These are phyloP conservation scores for Hemichromis elongatus DNA, from an alignment of 2,113 vertebrate species.

Conservation along the genomic window DNA sequence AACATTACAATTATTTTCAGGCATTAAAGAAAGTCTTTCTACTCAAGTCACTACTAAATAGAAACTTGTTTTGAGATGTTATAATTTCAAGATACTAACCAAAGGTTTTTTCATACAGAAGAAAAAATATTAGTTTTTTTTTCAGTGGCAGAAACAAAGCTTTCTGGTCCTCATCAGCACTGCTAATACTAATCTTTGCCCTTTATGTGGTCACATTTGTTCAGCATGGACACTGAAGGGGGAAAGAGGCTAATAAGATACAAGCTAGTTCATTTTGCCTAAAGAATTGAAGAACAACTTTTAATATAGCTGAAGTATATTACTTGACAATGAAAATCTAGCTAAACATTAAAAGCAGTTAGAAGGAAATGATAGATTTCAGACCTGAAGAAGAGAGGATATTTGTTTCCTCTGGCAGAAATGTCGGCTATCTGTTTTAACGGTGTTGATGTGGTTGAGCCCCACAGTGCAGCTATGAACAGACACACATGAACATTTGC, in stretches of 20 bases:
- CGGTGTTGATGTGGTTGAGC: background rate
- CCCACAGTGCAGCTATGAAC: background rate
- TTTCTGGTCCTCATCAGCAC: background rate
- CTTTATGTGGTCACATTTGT: background rate
- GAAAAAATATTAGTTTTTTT: fast-evolving
- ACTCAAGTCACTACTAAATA: background rate
- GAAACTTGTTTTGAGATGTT: background rate
- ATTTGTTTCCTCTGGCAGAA: background rate
- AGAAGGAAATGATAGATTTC: background rate
- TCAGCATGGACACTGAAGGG: background rate
- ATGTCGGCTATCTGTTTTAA: background rate
- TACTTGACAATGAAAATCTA: background rate
- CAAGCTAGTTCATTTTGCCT: background rate
- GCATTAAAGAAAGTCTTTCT: background rate
- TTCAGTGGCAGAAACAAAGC: background rate
- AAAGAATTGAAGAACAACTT: background rate
- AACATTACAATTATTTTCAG: background rate
- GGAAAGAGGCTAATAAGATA: background rate
- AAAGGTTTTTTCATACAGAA: background rate
- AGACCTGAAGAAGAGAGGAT: background rate
- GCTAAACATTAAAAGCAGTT: background rate
- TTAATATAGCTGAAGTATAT: background rate
- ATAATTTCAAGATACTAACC: background rate
- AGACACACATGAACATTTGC: background rate
- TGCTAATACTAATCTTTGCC: background rate